phyloP scores from a whole-genome alignment of 2,888 invertebrate species.

The Eupithecia dodoneata region DNA sequence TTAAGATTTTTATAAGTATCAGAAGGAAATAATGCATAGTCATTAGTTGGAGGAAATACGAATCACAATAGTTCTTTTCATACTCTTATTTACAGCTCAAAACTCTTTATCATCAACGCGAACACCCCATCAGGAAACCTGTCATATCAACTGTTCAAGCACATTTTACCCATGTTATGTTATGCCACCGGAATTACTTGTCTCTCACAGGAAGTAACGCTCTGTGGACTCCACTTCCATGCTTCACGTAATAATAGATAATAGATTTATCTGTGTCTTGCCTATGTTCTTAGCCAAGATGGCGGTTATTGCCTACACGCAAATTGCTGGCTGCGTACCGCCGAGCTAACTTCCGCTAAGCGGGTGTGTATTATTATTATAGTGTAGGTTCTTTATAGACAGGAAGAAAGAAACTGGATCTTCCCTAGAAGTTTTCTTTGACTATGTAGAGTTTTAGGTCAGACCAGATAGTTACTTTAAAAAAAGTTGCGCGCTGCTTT shows the following conservation, averaged over 20 bases:
- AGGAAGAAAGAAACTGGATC: background rate
- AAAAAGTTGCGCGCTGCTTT: background rate
- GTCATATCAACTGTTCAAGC: constrained; percentile 17
- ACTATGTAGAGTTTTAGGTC: background rate
- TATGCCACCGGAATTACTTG: constrained; percentile 28
- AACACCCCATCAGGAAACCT: constrained; percentile 7
- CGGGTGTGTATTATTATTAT: background rate
- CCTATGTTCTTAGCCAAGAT: background rate
- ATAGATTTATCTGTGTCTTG: constrained; percentile 9
- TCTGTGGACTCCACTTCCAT: constrained; percentile 8
- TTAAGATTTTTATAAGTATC: too few relatives aligned
- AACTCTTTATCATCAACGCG: constrained; percentile 14
- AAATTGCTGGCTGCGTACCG: background rate
- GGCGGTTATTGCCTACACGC: background rate
- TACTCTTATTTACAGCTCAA: background rate
- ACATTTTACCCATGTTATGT: constrained; percentile 2
- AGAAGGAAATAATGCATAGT: background rate
- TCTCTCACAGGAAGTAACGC: constrained; percentile 23
- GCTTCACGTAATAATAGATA: constrained; percentile 8
- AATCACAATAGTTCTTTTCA: background rate
- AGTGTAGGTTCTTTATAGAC: background rate
- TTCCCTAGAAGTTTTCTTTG: background rate
- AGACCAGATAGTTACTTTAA: too few relatives aligned
- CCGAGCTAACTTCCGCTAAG: background rate
- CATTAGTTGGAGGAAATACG: background rate